Evolutionary conservation across 2,888 invertebrate species (phyloP).

Genomic region (Philopedon plagiatum): DNA sequence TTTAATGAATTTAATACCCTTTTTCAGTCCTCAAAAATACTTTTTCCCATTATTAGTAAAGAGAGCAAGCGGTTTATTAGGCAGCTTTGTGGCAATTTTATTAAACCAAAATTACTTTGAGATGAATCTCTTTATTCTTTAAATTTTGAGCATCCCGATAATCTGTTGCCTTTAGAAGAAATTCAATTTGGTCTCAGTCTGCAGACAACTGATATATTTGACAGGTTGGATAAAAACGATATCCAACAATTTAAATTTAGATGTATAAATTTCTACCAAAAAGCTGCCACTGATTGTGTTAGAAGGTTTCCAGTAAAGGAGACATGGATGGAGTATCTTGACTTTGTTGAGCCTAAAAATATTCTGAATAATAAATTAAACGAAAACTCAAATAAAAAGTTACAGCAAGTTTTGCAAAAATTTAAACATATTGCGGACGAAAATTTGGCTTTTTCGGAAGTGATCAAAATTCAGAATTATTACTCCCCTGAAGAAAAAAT

Average conservation of each 20-base stretch:
- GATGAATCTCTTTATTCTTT: too few species aligned
- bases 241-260: conserved; percentile 27
- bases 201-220: too few species aligned
- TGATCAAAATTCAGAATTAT: conserved; percentile 17
- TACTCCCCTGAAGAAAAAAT: conserved; percentile 13
- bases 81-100: too few species aligned
- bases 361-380: conserved; percentile 2
- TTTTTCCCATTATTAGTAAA: too few species aligned
- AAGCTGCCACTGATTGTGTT: background rate
- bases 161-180: too few species aligned
- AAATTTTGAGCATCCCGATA: too few species aligned
- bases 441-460: conserved; percentile 16
- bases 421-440: conserved; percentile 16
- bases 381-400: background rate
- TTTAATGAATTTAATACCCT: conserved; percentile 32
- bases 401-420: conserved; percentile 7
- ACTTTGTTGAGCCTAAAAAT: conserved; percentile 5
- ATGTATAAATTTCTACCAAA: conserved; percentile 25
- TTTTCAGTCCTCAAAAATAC: too few species aligned
- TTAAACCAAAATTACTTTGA: too few species aligned
- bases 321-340: conserved; percentile 18
- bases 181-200: too few species aligned
- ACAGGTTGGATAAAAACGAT: too few species aligned
- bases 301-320: conserved; percentile 21
- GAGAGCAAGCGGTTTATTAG: too few species aligned